phyloP scores from a whole-genome alignment of 2,113 vertebrate genomes.

The Sinocyclocheilus rhinocerous region DNA sequence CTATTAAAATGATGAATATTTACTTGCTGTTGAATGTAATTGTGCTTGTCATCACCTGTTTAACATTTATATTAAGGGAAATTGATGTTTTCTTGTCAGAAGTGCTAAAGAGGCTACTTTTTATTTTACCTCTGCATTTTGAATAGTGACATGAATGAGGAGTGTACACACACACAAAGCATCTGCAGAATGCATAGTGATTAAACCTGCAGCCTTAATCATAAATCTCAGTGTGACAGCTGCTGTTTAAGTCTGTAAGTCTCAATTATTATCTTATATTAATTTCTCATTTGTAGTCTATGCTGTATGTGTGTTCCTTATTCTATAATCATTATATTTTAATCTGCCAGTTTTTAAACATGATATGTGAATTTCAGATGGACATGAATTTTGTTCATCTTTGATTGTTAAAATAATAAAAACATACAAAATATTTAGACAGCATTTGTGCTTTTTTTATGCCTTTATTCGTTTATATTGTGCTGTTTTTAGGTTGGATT shows the following conservation, averaged over 20 bases:
- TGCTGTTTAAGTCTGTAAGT: background rate
- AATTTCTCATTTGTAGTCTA: background rate
- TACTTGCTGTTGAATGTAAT: background rate
- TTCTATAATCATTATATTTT: no score
- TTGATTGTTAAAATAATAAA: no score
- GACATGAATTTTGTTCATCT: no score
- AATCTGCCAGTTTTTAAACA: no score
- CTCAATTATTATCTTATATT: background rate
- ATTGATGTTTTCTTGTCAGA: background rate
- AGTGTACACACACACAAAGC: background rate
- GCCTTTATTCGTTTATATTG: no score
- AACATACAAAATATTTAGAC: no score
- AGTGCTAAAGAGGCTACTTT: constrained; percentile 16
- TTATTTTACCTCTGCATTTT: constrained; percentile 14
- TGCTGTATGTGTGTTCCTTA: background rate
- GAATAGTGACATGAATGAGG: constrained; percentile 27
- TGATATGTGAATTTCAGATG: no score
- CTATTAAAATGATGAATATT: background rate
- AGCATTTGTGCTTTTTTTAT: no score
- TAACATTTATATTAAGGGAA: background rate
- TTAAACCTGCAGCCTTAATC: background rate
- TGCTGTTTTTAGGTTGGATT: no score
- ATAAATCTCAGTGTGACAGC: background rate
- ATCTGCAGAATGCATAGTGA: background rate
- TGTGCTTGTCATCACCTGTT: background rate